Evolutionary conservation across 2,113 vertebrate species (phyloP).

Genomic region (Sprattus sprattus): DNA sequence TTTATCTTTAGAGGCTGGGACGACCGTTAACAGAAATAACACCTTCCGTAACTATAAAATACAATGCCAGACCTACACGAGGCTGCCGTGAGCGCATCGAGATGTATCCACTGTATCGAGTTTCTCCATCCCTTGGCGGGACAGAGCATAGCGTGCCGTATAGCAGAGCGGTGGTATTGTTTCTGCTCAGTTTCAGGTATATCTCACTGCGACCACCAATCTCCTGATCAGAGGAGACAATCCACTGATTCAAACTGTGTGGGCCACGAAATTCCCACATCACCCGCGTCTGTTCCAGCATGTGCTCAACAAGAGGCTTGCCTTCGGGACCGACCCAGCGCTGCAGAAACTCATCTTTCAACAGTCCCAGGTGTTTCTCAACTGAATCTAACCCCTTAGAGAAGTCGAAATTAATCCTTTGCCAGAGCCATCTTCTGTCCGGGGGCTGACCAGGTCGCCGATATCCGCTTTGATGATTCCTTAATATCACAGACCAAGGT

Average conservation of each 20-base stretch:
- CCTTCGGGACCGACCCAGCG: constrained; percentile 73
- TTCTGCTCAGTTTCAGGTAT: constrained; percentile 79
- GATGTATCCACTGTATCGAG: constrained; percentile 89
- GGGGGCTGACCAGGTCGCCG: constrained; percentile 74
- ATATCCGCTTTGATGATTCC: constrained; percentile 61
- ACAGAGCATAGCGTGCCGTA: constrained; percentile 80
- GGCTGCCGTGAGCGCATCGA: constrained; percentile 74
- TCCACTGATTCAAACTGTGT: constrained; percentile 83
- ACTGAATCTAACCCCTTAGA: constrained; percentile 77
- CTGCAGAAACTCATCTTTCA: constrained; percentile 75
- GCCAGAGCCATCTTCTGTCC: constrained; percentile 65
- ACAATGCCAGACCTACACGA: constrained; percentile 71
- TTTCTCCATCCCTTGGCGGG: constrained; percentile 84
- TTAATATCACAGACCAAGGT: background rate
- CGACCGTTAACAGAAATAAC: background rate
- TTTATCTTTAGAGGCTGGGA: background rate
- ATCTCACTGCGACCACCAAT: constrained; percentile 89
- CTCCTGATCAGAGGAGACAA: constrained; percentile 81
- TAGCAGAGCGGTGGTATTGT: constrained; percentile 79
- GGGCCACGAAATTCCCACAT: constrained; percentile 87
- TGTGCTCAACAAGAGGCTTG: constrained; percentile 57
- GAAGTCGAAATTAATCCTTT: constrained; percentile 70
- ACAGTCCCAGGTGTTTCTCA: constrained; percentile 72
- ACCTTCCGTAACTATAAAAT: background rate
- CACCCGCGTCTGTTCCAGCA: constrained; percentile 83